phyloP scores from a whole-genome alignment of 2,888 invertebrate species.

The Eupsilia transversa region DNA sequence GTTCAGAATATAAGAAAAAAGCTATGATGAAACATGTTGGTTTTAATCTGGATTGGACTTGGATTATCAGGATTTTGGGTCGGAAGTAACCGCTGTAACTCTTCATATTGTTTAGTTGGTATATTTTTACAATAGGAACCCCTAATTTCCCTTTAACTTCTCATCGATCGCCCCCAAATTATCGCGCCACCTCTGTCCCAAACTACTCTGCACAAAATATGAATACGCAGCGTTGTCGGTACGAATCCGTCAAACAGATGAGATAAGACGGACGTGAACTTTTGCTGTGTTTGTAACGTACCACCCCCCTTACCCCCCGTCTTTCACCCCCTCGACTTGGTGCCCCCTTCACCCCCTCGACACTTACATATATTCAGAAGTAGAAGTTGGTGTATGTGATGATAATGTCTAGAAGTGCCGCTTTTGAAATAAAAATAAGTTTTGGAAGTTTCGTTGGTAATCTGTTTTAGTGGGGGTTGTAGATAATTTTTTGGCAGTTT shows the following conservation, averaged over 20 bases:
- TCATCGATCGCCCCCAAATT: not conserved
- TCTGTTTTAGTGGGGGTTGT: slow-evolving; percentile 6
- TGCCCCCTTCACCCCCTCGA: slow-evolving; percentile 57
- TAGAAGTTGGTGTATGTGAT: slow-evolving; percentile 66
- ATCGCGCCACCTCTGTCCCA: slow-evolving; percentile 67
- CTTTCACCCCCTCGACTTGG: slow-evolving; percentile 48
- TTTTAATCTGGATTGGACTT: not conserved
- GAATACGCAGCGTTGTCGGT: slow-evolving; percentile 87
- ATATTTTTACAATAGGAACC: not conserved
- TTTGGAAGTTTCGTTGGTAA: slow-evolving; percentile 6
- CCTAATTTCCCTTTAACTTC: not conserved
- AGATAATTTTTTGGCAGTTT: not conserved
- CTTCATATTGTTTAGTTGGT: too few species aligned
- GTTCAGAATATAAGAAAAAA: too few species aligned
- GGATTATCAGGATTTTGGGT: too few species aligned
- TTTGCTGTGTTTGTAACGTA: slow-evolving; percentile 82
- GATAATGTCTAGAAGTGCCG: slow-evolving; percentile 62
- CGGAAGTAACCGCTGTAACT: not conserved
- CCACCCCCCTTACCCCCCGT: slow-evolving; percentile 63
- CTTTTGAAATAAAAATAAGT: slow-evolving; percentile 61
- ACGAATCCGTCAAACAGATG: slow-evolving; percentile 90
- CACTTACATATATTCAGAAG: slow-evolving; percentile 70
- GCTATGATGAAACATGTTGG: too few species aligned
- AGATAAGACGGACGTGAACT: slow-evolving; percentile 88
- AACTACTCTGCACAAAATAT: slow-evolving; percentile 83